These are phyloP conservation scores for Brevipalpus yothersi DNA, from an alignment of 1,140 invertebrate species.

Conservation along the genomic window DNA sequence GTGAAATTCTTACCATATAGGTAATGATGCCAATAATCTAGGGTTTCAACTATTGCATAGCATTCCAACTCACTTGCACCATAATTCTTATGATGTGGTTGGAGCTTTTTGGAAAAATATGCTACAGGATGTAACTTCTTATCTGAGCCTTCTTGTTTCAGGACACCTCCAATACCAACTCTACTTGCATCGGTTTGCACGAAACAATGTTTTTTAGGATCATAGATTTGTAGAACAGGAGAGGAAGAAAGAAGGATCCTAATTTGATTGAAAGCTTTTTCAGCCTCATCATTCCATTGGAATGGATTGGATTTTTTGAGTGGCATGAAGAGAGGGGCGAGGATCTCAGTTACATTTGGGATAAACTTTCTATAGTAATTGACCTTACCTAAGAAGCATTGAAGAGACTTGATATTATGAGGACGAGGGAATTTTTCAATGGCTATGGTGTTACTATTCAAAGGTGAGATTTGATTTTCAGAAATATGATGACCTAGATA, in stretches of 20 bases:
- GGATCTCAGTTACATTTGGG: slow-evolving; percentile 8
- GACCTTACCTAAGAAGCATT: slow-evolving; percentile 15
- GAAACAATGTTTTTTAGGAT: neutral
- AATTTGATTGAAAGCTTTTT: slow-evolving; percentile 18
- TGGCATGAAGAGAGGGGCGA: slow-evolving; percentile 9
- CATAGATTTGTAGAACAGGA: neutral
- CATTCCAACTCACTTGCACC: slow-evolving; percentile 27
- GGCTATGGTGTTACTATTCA: slow-evolving; percentile 16
- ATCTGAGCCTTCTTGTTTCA: slow-evolving; percentile 12
- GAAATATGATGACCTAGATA: slow-evolving; percentile 12
- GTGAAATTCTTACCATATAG: slow-evolving; percentile 16
- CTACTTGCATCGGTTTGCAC: slow-evolving; percentile 3
- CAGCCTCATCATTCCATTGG: slow-evolving; percentile 7
- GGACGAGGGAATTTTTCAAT: slow-evolving; percentile 13
- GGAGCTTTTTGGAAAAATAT: slow-evolving; percentile 16
- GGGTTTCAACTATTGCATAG: slow-evolving; percentile 22
- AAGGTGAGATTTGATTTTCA: slow-evolving; percentile 16
- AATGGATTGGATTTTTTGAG: slow-evolving; percentile 10
- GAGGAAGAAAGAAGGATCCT: slow-evolving; percentile 17
- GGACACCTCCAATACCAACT: slow-evolving; percentile 7
- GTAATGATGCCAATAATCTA: slow-evolving; percentile 26
- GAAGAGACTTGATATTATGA: slow-evolving; percentile 12
- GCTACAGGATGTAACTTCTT: slow-evolving; percentile 18
- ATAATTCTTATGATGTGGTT: slow-evolving; percentile 16
- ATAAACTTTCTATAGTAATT: slow-evolving; percentile 12